A percentile compares a stretch with the other conserved stretches of the same genome.
Evolutionary conservation across 2,797 vertebrate genomes (phyloP).

Genomic region (Hylomyscus alleni): DNA sequence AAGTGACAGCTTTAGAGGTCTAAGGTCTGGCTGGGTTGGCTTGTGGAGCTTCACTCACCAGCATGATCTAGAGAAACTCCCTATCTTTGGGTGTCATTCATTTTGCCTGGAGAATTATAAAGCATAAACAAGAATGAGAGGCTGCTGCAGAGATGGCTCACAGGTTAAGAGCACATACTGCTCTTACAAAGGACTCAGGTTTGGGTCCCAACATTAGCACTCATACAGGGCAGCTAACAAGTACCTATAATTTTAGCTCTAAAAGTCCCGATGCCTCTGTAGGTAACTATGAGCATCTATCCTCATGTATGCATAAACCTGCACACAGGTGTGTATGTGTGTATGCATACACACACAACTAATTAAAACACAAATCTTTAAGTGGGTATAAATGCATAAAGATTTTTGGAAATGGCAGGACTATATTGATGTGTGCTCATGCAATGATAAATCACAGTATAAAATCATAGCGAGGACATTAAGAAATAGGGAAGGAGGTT

Average conservation of each 20-base stretch:
- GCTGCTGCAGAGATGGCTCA: background rate
- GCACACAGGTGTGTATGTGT: background rate
- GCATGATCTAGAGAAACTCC: background rate
- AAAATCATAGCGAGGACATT: background rate
- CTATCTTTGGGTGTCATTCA: background rate
- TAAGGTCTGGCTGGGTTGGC: background rate
- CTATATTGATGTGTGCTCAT: background rate
- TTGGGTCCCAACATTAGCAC: background rate
- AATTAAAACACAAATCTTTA: background rate
- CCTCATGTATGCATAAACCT: background rate
- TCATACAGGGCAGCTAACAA: background rate
- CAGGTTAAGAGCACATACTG: background rate
- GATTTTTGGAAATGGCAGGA: background rate
- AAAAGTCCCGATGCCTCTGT: background rate
- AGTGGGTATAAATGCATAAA: background rate
- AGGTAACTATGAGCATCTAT: background rate
- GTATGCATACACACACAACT: background rate
- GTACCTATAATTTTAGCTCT: background rate
- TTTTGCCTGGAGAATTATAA: slow-evolving; percentile 38
- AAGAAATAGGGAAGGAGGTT: background rate
- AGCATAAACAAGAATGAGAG: background rate
- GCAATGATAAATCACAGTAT: background rate
- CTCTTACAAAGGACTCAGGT: background rate
- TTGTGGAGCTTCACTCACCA: background rate
- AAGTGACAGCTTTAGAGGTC: slow-evolving; percentile 1